Percentiles rank a stretch among this genome's conserved stretches.
Evolutionary conservation across 2,888 invertebrate species (phyloP).

Genomic region (Platerodrilus igneus): DNA sequence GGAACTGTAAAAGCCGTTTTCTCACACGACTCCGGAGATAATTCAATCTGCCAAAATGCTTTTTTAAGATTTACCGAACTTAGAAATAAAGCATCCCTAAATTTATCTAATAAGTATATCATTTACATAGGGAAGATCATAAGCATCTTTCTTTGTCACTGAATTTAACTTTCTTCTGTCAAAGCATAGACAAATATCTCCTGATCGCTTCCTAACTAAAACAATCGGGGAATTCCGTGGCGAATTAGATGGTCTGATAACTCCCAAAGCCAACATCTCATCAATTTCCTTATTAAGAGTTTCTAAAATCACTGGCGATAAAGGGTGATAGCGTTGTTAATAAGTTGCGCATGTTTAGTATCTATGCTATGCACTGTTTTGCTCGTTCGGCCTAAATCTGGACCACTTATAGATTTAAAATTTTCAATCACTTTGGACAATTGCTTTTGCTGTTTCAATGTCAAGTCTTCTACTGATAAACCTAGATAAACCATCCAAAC

Average conservation of each 20-base stretch:
- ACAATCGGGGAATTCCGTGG: slow-evolving; percentile 31
- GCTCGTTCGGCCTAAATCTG: too few relatives aligned
- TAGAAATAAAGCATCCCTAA: too few relatives aligned
- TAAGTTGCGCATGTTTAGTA: too few relatives aligned
- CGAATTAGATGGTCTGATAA: slow-evolving; percentile 17
- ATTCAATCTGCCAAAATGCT: slow-evolving; percentile 31
- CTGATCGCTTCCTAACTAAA: slow-evolving; percentile 28
- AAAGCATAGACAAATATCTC: slow-evolving; percentile 28
- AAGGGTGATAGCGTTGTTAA: too few relatives aligned
- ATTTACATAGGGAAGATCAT: slow-evolving; percentile 30
- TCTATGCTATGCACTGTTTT: too few relatives aligned
- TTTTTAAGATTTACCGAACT: slow-evolving; percentile 26
- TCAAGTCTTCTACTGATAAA: too few relatives aligned
- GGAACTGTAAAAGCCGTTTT: slow-evolving; percentile 36
- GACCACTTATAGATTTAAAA: too few relatives aligned
- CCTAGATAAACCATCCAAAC: too few relatives aligned
- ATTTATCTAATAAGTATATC: too few relatives aligned
- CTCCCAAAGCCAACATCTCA: neutral
- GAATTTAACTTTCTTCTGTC: slow-evolving; percentile 31
- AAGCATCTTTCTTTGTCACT: slow-evolving; percentile 28
- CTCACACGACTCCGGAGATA: slow-evolving; percentile 25
- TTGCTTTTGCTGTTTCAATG: too few relatives aligned
- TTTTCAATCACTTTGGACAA: too few relatives aligned
- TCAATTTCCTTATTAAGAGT: slow-evolving; percentile 12
- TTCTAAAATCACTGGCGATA: too few relatives aligned